Evolutionary conservation across 2,113 vertebrate genomes (phyloP).

Genomic region (Pantherophis guttatus): DNA sequence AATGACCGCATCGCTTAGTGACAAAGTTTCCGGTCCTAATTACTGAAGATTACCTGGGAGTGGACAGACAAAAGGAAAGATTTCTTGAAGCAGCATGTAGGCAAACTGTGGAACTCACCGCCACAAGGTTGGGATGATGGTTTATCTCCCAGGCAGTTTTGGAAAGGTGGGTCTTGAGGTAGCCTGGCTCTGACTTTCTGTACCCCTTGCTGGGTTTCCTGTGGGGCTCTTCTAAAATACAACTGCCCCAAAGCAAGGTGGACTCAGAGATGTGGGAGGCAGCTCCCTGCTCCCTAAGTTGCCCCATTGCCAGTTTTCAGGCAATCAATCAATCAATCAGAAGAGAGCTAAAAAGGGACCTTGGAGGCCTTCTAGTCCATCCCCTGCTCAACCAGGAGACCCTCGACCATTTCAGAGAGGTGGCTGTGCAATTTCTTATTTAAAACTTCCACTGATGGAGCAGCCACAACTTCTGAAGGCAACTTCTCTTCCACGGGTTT

Average conservation of each 20-base stretch:
- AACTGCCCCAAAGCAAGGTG: not conserved
- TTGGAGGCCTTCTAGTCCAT: not conserved
- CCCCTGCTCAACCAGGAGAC: not conserved
- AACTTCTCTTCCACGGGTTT: not conserved
- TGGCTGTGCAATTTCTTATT: not conserved
- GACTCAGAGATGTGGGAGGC: not conserved
- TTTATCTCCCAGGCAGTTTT: not conserved
- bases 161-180: not conserved
- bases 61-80: not conserved
- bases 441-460: not conserved
- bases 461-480: not conserved
- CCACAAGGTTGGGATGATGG: not conserved
- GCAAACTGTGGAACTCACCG: not conserved
- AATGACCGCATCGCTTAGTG: not conserved
- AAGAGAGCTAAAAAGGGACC: too few relatives aligned
- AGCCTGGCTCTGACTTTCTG: not conserved
- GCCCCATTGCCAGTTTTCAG: not conserved
- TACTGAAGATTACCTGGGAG: not conserved
- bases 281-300: not conserved
- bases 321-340: too few relatives aligned
- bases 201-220: not conserved
- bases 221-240: not conserved
- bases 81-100: not conserved
- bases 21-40: not conserved
- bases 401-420: too few relatives aligned